Evolutionary conservation across 1,140 invertebrate species (phyloP).

Genomic region (Drosophila quadrilineata): DNA sequence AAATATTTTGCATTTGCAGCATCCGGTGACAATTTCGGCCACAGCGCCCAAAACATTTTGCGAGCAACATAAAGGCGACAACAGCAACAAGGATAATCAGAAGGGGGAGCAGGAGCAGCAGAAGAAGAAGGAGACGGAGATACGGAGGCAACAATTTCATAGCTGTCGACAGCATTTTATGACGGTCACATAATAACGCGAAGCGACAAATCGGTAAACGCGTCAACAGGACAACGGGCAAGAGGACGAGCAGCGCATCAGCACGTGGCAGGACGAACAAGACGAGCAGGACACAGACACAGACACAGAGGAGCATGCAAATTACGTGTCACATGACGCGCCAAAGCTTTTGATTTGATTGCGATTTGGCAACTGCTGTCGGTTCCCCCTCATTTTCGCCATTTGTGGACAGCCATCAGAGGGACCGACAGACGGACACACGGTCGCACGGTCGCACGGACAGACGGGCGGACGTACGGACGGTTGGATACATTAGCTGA

Average conservation of each 20-base stretch:
- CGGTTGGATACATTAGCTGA: slow-evolving; percentile 35
- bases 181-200: slow-evolving; percentile 70
- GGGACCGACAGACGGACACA: neutral
- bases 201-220: slow-evolving; percentile 42
- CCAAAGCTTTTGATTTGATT: slow-evolving; percentile 70
- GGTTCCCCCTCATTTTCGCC: no score
- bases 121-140: neutral
- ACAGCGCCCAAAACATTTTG: slow-evolving; percentile 42
- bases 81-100: no score
- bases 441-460: neutral
- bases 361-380: slow-evolving; percentile 33
- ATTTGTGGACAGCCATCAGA: neutral
- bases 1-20: slow-evolving; percentile 79
- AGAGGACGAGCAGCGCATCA: neutral
- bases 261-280: neutral
- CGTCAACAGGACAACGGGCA: slow-evolving; percentile 4
- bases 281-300: neutral
- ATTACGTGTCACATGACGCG: slow-evolving; percentile 61
- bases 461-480: neutral
- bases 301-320: slow-evolving; percentile 44
- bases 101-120: slow-evolving; percentile 10
- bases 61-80: slow-evolving; percentile 54
- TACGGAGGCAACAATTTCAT: slow-evolving; percentile 23
- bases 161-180: slow-evolving; percentile 60
- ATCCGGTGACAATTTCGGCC: slow-evolving; percentile 60